Conservation (phyloP, 2,888 invertebrate genomes). For the Acleris emargana region DNA sequence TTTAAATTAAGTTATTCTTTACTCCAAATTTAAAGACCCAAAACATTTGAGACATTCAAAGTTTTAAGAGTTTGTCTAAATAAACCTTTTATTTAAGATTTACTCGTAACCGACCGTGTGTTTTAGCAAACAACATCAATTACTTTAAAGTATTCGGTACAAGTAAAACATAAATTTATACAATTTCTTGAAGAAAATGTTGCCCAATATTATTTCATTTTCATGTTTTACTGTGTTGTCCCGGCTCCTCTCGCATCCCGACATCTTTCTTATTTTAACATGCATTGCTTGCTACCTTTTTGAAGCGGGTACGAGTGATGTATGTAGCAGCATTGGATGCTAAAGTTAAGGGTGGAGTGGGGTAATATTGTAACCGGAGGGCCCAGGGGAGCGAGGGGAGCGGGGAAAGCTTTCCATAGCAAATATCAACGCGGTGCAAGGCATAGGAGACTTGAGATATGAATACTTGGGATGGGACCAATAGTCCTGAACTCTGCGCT, state of each 20-base stretch:
- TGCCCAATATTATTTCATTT: conserved; percentile 15
- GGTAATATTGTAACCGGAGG: background rate
- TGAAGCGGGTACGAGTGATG: too few species aligned
- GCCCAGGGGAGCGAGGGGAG: background rate
- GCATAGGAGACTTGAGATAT: background rate
- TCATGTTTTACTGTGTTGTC: conserved; percentile 1
- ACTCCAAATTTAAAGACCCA: too few species aligned
- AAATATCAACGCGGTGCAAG: conserved; percentile 20
- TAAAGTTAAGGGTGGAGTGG: conserved; percentile 9
- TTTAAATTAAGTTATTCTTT: too few species aligned
- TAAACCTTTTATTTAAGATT: too few species aligned
- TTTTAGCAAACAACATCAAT: too few species aligned
- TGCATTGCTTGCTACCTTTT: background rate
- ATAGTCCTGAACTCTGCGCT: too few species aligned
- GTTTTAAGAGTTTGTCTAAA: too few species aligned
- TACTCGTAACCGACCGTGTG: too few species aligned
- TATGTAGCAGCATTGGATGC: conserved; percentile 1
- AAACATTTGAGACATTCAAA: too few species aligned
- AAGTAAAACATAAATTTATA: too few species aligned
- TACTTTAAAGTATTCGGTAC: too few species aligned
- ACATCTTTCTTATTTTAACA: background rate
- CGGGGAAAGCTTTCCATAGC: conserved; percentile 18
- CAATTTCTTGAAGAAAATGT: conserved; percentile 14
- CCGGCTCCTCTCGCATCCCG: background rate
- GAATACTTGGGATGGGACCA: too few species aligned